phyloP scores from a whole-genome alignment of 2,888 invertebrate genomes.

The Anoncus sp. region DNA sequence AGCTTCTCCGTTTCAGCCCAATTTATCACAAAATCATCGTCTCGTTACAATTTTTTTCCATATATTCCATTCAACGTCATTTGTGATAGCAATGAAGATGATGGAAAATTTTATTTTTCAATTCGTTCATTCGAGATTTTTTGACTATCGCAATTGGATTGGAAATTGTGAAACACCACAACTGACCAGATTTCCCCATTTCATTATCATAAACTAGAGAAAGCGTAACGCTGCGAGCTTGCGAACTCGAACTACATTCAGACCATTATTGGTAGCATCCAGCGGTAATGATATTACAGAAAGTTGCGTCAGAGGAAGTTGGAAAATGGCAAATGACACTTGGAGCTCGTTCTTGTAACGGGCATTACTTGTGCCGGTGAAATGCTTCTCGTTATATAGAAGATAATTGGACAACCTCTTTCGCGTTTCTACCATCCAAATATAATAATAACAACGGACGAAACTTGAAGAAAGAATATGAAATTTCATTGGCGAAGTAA shows the following conservation, averaged over 20 bases:
- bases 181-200: not conserved
- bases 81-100: not conserved
- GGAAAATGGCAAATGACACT: slow-evolving; percentile 44
- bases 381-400: slow-evolving; percentile 47
- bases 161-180: not conserved
- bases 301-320: slow-evolving; percentile 43
- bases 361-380: slow-evolving; percentile 22
- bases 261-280: slow-evolving; percentile 38
- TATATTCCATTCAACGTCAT: not conserved
- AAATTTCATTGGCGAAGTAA: slow-evolving; percentile 51
- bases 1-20: slow-evolving; percentile 48
- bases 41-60: slow-evolving; percentile 1
- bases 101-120: too few species aligned
- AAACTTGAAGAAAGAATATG: slow-evolving; percentile 49
- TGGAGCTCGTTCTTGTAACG: slow-evolving; percentile 17
- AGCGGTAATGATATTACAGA: slow-evolving; percentile 42
- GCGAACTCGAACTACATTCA: slow-evolving; percentile 19
- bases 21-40: slow-evolving; percentile 44
- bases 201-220: slow-evolving; percentile 42
- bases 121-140: too few species aligned
- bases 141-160: too few species aligned
- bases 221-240: slow-evolving; percentile 28
- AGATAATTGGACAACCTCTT: slow-evolving; percentile 46
- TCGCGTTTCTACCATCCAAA: slow-evolving; percentile 6
- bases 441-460: slow-evolving; percentile 30